Base-by-base conservation (phyloP, 2,797 vertebrate genomes). In the Arrhamphus sclerolepis region DNA sequence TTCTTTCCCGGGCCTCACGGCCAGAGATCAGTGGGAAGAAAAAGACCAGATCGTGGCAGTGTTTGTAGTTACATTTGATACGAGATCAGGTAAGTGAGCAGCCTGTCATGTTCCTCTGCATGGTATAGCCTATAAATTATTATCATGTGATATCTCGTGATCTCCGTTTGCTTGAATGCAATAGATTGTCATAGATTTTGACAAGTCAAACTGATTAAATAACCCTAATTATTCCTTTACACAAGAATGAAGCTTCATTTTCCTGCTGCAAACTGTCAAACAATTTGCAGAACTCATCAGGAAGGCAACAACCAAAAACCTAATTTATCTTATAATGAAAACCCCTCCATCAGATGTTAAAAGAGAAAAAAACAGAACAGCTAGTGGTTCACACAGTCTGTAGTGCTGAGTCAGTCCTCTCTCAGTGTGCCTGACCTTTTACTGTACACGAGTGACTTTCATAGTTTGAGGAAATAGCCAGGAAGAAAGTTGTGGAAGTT, bases 41-140 rank as follows among this genome's bases (percentile, higher is more conserved):
- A 93, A 92, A 21, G 97, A 98, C 70, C 96, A 98, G 85, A 96
- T 98, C 80, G 92, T 96, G 83, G 91, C 97, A 0, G 96, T 98
- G 61, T 98, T 98, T 61, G 96, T 98, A 68, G 96, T 98, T 38
- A 97, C 97, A 48, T 98, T 98, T 90, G 95, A 97, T 57, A 93
- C 96, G 0, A 93, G 97, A 92, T 96, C 96, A 68, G 97, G 97
- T 98, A 78, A 94, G 89, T n/a, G 1, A 17, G 21, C 18, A n/a
- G 11, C 6, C 2, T 38, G 34, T 14, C 34, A 38, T 16, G 8
- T 14, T 16, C 4, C 7, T 19, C 29, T n/a, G 7, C 21, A 8
- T 0, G 9, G n/a, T 47, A n/a, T n/a, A n/a, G n/a, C n/a, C 50
- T 11, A 11, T 5, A 18, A 41, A 46, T n/a, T 3, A 21, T 0